Evolutionary conservation across 2,888 invertebrate species (phyloP), one percentile per base, ranked within the genome.

Genomic region (Agonopterix heracliana): DNA sequence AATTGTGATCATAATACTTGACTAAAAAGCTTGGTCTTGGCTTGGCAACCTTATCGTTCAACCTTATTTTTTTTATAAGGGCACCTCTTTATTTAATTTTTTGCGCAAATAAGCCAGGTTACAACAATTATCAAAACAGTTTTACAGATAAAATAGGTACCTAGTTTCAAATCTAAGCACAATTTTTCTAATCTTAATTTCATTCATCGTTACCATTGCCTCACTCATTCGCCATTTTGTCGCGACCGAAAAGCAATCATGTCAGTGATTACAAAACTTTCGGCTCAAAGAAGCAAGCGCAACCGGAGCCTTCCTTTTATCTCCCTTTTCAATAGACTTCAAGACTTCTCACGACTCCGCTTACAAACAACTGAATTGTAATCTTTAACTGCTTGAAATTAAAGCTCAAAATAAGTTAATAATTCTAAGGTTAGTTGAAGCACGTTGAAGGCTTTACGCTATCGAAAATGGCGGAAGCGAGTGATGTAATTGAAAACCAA

Each of bases 241-340:
- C 41, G 10, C 50, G 26, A 14, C n/a, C 40, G 5, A 35, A 50
- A 54, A 51, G 49, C 49, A 47, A 49, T 46, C 49, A 51, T 48
- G 49, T 43, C 46, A 46, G 38, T 11, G 45, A 61, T 64, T 61
- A 64, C 54, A 41, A 12, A 10, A 14, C 34, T 46, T 17, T 11
- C 35, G n/a, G 10, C 35, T 41, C 41, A 45, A 45, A 59, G 34
- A 45, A 10, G 46, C 52, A 26, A 26, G 26, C 26, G 26, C 26
- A 26, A 26, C 5, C 48, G 47, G 48, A 54, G 49, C 51, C 54
- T 55, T 51, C 48, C 48, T 64, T 66, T 68, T 63, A 64, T 67
- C 65, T 59, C 50, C 52, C 44, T 59, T 59, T 59, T 60, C 61
- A 59, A 63, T 62, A 61, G 58, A 60, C 17, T 34, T 46, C 50